Conservation (phyloP, 2,888 invertebrate species). For the Acanthosepion pharaonis region DNA sequence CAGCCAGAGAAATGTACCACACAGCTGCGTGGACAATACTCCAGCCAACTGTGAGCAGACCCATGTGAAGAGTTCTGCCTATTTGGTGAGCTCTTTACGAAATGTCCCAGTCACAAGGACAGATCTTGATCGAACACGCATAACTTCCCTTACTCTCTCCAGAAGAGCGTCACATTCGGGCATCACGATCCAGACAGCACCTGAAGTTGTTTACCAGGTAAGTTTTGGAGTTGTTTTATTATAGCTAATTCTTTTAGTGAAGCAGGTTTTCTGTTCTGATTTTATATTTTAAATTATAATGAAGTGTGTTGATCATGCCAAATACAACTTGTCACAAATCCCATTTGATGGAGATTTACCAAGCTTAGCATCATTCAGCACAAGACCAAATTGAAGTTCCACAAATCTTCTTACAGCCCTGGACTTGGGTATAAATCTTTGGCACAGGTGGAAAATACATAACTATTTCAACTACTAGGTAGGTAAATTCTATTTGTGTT, state of each 20-base stretch:
- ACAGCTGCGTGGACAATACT: background rate
- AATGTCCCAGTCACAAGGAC: background rate
- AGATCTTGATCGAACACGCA: background rate
- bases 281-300: background rate
- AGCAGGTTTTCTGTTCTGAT: background rate
- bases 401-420: no score
- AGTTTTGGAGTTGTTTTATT: background rate
- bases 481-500: no score
- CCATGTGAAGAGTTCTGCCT: background rate
- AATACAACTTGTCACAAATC: no score
- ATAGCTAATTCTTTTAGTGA: no score
- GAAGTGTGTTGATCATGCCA: background rate
- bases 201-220: background rate
- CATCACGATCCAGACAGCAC: constrained; percentile 20
- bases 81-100: background rate
- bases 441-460: no score
- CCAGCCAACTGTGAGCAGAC: background rate
- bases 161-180: background rate
- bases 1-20: background rate
- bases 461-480: no score
- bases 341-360: no score
- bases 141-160: background rate
- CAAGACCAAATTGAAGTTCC: no score
- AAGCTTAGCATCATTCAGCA: no score
- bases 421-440: no score